phyloP scores from a whole-genome alignment of 2,113 vertebrate species.

The Callithrix jacchus region DNA sequence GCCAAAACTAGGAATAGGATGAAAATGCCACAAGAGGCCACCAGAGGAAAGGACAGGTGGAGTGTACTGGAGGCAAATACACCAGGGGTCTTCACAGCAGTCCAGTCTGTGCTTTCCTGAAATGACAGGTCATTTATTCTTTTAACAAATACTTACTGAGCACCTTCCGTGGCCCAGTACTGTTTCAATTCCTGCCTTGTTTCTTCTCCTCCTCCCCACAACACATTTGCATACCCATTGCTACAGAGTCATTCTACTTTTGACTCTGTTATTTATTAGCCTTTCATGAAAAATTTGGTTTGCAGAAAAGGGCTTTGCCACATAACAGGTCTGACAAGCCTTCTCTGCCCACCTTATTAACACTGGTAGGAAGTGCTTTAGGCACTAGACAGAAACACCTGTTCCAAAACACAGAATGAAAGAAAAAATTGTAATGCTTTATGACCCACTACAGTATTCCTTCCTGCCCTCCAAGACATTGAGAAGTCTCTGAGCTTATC shows the following conservation, averaged over 20 bases:
- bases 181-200: background rate
- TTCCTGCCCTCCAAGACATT: background rate
- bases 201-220: background rate
- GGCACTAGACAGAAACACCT: background rate
- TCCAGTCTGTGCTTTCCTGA: background rate
- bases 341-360: background rate
- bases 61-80: background rate
- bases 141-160: background rate
- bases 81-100: background rate
- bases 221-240: background rate
- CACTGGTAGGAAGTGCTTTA: background rate
- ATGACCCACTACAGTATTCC: background rate
- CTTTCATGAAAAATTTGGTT: background rate
- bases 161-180: background rate
- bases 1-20: background rate
- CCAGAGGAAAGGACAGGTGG: background rate
- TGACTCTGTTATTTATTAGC: background rate
- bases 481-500: background rate
- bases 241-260: background rate
- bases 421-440: background rate
- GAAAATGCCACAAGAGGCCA: background rate
- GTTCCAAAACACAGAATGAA: background rate
- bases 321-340: background rate
- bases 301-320: background rate
- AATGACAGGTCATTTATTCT: background rate